phyloP scores from a whole-genome alignment of 2,888 invertebrate genomes.

The Drosophila siamana region DNA sequence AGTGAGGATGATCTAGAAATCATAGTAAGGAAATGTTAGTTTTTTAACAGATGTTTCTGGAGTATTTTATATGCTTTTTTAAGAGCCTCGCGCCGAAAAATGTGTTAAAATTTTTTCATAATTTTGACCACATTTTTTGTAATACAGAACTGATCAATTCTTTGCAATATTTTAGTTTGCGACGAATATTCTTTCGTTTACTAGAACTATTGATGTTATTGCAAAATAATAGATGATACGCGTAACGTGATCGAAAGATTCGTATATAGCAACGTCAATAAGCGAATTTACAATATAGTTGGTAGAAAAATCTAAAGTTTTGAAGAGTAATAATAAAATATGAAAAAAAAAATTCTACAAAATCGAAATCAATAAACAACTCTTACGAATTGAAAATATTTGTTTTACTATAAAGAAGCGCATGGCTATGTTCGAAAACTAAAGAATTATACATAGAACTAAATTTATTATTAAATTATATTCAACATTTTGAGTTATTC shows the following conservation, averaged over 20 bases:
- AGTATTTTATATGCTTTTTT: conserved; percentile 65
- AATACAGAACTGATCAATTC: conserved; percentile 55
- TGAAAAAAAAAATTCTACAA: conserved; percentile 28
- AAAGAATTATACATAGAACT: too few relatives aligned
- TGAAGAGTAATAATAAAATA: conserved; percentile 48
- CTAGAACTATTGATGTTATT: conserved; percentile 77
- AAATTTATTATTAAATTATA: too few relatives aligned
- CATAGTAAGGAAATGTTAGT: conserved; percentile 32
- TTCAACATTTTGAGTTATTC: too few relatives aligned
- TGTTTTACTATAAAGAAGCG: neutral
- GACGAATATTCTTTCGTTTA: conserved; percentile 47
- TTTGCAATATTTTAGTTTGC: conserved; percentile 43
- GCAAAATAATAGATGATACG: conserved; percentile 70
- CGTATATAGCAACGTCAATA: conserved; percentile 43
- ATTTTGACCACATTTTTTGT: conserved; percentile 58
- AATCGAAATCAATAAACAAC: conserved; percentile 52
- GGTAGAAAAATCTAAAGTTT: conserved; percentile 47
- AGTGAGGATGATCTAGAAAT: neutral
- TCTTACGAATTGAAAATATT: conserved; percentile 30
- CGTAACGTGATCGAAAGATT: conserved; percentile 40
- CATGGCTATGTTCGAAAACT: too few relatives aligned
- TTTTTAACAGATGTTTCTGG: conserved; percentile 54
- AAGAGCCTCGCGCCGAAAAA: conserved; percentile 49
- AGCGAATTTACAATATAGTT: conserved; percentile 69
- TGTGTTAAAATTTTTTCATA: conserved; percentile 66